Evolutionary conservation across 2,797 vertebrate species (phyloP), one percentile per base, ranked within the genome.

Genomic region (Ctenopoma multispine): DNA sequence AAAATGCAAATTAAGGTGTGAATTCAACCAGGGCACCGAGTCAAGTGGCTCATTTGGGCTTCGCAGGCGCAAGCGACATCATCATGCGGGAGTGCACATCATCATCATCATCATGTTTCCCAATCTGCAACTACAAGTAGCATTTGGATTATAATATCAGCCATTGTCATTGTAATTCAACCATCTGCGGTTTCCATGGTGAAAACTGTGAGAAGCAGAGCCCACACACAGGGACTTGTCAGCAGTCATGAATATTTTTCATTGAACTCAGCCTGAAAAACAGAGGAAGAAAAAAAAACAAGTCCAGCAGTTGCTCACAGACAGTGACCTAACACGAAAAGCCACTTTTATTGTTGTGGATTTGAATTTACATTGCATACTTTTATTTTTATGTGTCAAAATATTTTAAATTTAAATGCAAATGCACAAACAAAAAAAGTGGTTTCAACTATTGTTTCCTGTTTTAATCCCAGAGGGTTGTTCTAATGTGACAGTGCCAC

Each of bases 121-220:
- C 50, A 63, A 67, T 73, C 55, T 34, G 68, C 77, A 67, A 36
- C 79, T 80, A 81, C 60, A 69, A 80, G 82, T 71, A 65, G 58
- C 59, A 47, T 84, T 84, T 76, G 76, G 79, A 75, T 85, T 89
- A 80, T 77, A 85, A 83, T 76, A 82, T 78, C 76, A 75, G 59
- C 85, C 75, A 84, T 85, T 90, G 85, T 87, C 77, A 80, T 84
- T 87, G 48, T 85, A 82, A 89, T 90, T 88, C 67, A 63, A 68
- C 81, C 82, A 80, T 90, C 84, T 84, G 80, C 36, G 43, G 89
- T 91, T 91, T 86, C 90, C 91, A 92, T 91, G 88, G 90, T 89
- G 88, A 91, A 80, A 85, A 76, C 71, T 70, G 77, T 44, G 81
- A 81, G 83, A 69, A 82, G 70, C 81, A 47, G 82, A 84, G 77